These are phyloP conservation scores for Brachionus rubens DNA, from an alignment of 1,140 invertebrate species.

Conservation along the genomic window DNA sequence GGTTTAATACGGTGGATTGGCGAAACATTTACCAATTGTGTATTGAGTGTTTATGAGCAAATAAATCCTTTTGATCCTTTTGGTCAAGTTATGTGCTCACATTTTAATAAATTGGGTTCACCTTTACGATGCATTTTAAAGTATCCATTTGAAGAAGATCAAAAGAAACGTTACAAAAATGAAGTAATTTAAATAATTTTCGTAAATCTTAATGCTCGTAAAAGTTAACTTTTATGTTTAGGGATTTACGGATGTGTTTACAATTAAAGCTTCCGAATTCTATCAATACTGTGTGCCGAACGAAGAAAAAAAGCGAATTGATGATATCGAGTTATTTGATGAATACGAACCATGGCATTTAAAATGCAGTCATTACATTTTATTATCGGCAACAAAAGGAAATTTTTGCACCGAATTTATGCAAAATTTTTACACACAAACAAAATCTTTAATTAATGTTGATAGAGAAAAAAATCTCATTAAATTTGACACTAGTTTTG, in stretches of 20 bases:
- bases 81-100: slow-evolving; percentile 62
- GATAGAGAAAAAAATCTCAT: neutral
- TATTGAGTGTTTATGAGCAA: slow-evolving; percentile 63
- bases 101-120: slow-evolving; percentile 62
- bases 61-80: slow-evolving; percentile 62
- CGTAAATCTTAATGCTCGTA: no score
- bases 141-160: slow-evolving; percentile 56
- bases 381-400: slow-evolving; percentile 50
- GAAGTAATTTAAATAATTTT: slow-evolving; percentile 52
- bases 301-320: slow-evolving; percentile 56
- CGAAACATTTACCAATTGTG: slow-evolving; percentile 56
- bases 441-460: neutral
- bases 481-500: neutral
- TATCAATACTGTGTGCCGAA: slow-evolving; percentile 52
- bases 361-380: slow-evolving; percentile 64
- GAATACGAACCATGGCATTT: slow-evolving; percentile 65
- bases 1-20: slow-evolving; percentile 59
- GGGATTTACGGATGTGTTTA: slow-evolving; percentile 59
- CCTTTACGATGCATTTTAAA: slow-evolving; percentile 60
- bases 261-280: slow-evolving; percentile 60
- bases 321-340: slow-evolving; percentile 63
- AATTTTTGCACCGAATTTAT: neutral
- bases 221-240: slow-evolving; percentile 51
- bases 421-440: neutral
- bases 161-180: slow-evolving; percentile 57